Evolutionary conservation across 2,888 invertebrate genomes (phyloP).

Genomic region (Aleiodes testaceus): DNA sequence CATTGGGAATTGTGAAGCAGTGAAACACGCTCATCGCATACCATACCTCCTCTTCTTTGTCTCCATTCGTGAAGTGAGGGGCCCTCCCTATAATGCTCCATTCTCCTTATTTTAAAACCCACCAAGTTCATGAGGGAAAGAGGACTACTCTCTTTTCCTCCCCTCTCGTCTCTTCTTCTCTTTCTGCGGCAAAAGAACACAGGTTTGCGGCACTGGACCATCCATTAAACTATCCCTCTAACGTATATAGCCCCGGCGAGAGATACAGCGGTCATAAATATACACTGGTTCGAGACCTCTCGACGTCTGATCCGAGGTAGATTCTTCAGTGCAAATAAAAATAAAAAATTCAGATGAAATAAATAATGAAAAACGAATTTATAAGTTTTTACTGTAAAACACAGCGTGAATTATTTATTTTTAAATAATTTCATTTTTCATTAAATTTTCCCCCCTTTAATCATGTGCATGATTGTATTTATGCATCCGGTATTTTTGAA

Average conservation of each 20-base stretch:
- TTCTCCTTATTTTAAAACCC: neutral
- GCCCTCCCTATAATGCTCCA: slow-evolving; percentile 4
- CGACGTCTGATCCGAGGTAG: slow-evolving; percentile 68
- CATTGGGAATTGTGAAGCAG: slow-evolving; percentile 42
- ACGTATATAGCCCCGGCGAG: slow-evolving; percentile 55
- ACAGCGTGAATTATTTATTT: slow-evolving; percentile 27
- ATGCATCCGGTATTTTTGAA: slow-evolving; percentile 62
- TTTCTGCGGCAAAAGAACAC: slow-evolving; percentile 68
- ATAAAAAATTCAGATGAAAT: slow-evolving; percentile 27
- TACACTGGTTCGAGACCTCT: slow-evolving; percentile 62
- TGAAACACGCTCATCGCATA: slow-evolving; percentile 65
- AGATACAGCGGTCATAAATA: slow-evolving; percentile 71
- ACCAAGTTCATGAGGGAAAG: slow-evolving; percentile 13
- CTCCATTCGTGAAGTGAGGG: slow-evolving; percentile 50
- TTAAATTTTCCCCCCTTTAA: neutral
- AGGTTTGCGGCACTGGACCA: slow-evolving; percentile 68
- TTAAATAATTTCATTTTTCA: neutral
- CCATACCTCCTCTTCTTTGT: slow-evolving; percentile 63
- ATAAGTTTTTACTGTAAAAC: slow-evolving; percentile 20
- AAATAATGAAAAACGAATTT: neutral
- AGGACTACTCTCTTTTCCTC: slow-evolving; percentile 6
- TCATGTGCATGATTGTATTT: slow-evolving; percentile 54
- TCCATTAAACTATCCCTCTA: slow-evolving; percentile 65
- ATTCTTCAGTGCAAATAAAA: slow-evolving; percentile 63
- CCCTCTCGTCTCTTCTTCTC: no score